These are phyloP conservation scores for Prolemur simus DNA, from an alignment of 2,113 vertebrate species.

Conservation along the genomic window DNA sequence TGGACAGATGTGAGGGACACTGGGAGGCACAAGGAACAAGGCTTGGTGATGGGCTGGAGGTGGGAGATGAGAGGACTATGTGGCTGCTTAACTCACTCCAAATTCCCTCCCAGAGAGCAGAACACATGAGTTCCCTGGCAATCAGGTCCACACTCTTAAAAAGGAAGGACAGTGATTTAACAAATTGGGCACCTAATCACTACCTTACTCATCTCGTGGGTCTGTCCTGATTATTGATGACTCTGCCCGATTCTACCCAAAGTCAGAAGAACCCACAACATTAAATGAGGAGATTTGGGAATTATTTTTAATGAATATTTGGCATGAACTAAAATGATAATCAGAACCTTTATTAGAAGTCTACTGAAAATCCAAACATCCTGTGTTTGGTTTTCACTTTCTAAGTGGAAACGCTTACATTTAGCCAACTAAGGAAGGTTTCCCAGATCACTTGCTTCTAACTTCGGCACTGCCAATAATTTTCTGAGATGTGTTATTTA, in stretches of 20 bases:
- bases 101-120: background rate
- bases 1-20: background rate
- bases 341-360: background rate
- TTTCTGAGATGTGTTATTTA: background rate
- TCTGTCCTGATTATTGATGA: background rate
- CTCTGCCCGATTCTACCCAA: background rate
- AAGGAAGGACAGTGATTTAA: background rate
- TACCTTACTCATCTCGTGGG: background rate
- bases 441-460: background rate
- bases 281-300: background rate
- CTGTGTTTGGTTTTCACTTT: background rate
- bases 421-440: background rate
- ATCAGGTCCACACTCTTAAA: background rate
- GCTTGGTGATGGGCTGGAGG: fast-evolving
- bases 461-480: background rate
- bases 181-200: background rate
- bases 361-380: background rate
- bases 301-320: background rate
- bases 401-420: background rate
- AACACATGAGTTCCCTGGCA: background rate
- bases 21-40: background rate
- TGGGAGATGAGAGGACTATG: no score
- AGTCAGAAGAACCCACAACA: background rate
- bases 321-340: background rate
- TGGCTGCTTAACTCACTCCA: background rate